Evolutionary conservation across 2,888 invertebrate genomes (phyloP), one percentile per base, ranked within the genome.

Genomic region (Eupithecia exiguata): DNA sequence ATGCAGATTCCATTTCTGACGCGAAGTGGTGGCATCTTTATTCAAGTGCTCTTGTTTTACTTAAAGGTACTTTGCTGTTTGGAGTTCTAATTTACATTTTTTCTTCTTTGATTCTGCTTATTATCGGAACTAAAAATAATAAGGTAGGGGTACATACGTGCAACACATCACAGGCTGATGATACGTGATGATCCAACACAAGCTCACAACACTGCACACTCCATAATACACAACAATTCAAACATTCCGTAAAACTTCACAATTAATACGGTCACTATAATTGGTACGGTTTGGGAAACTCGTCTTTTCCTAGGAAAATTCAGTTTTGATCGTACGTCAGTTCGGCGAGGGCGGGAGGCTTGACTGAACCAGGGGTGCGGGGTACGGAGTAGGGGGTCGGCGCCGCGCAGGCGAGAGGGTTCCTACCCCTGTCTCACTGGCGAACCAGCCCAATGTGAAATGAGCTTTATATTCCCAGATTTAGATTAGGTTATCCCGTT

Each of bases 381-480:
- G 81, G 61, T 7, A 75, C 77, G 87, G 76, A 72, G 76, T 87
- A 74, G 72, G 74, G 36, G 63, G 36, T 66, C 72, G 78, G 87
- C 87, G 86, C 83, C 89, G 88, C 88, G 89, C 89, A 87, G 89
- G 85, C 88, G 88, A 82, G 69, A 76, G 76, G 76, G 73, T 74
- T 72, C 16, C 65, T n/a, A 70, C 68, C 72, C 75, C 65, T 66
- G 18, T 68, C 46, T 46, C 75, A 72, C 75, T 75, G 16, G 21
- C 3, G n/a, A 40, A 9, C 14, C 40, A 40, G 35, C 36, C 7
- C 62, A 43, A 40, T 53, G 53, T 6, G 30, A 68, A 68, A 53
- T 63, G 35, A 72, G 36, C 70, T 63, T 43, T 75, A 75, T 43
- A 10, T 14, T 18, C 12, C 4, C 46, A 12, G 14, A 5, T 21